These are phyloP conservation scores for Ovibos moschatus DNA, from an alignment of 2,113 vertebrate species.

Conservation along the genomic window DNA sequence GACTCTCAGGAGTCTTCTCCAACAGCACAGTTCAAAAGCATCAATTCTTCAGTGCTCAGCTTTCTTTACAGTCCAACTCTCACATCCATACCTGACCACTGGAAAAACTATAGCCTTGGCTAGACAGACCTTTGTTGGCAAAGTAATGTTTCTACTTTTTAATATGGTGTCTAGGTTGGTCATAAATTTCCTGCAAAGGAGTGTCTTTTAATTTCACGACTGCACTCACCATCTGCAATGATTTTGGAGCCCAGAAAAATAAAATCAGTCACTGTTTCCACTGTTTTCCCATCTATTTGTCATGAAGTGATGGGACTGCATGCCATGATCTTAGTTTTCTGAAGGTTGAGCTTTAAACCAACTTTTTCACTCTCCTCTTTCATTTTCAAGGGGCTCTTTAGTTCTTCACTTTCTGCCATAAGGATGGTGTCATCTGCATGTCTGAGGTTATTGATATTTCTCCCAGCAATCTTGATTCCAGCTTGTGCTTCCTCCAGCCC, in stretches of 20 bases:
- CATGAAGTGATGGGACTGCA: background rate
- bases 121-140: background rate
- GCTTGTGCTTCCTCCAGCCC: background rate
- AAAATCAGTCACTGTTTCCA: background rate
- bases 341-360: background rate
- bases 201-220: background rate
- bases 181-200: background rate
- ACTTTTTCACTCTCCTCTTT: background rate
- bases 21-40: background rate
- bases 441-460: background rate
- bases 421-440: background rate
- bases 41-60: background rate
- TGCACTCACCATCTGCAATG: background rate
- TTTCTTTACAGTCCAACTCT: background rate
- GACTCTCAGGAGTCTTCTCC: background rate
- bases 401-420: background rate
- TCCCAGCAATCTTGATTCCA: background rate
- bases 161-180: background rate
- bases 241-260: background rate
- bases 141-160: background rate
- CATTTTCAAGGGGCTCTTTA: background rate
- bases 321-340: background rate
- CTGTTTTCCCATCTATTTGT: background rate
- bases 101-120: background rate
- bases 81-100: background rate